These are phyloP conservation scores for Talpa occidentalis DNA, from an alignment of 2,113 vertebrate species.

Conservation along the genomic window DNA sequence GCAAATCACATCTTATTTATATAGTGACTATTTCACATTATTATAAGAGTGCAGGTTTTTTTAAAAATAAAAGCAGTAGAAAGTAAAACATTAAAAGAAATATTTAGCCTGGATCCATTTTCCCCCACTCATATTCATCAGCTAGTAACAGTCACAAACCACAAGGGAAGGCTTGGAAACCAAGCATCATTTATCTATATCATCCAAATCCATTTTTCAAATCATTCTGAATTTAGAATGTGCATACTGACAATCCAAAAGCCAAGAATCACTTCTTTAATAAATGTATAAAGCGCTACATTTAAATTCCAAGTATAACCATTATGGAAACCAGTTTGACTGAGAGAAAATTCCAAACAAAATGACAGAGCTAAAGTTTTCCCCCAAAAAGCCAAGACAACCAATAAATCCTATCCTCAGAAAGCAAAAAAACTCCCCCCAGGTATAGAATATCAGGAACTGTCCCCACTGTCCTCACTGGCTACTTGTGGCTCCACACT, in stretches of 20 bases:
- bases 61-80: not conserved
- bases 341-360: constrained; percentile 54
- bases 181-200: not conserved
- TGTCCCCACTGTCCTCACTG: not conserved
- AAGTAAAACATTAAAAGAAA: constrained; percentile 35
- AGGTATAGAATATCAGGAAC: not conserved
- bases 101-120: not conserved
- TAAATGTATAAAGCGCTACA: constrained; percentile 11
- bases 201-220: constrained; percentile 35
- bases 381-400: not conserved
- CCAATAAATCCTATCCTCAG: constrained; percentile 8
- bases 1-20: not conserved
- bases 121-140: not conserved
- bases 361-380: constrained; percentile 41
- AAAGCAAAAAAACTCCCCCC: not conserved
- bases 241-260: constrained; percentile 36
- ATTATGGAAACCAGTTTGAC: constrained; percentile 25
- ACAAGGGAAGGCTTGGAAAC: constrained; percentile 4
- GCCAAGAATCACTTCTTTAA: constrained; percentile 45
- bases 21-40: not conserved
- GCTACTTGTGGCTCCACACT: not conserved
- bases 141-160: not conserved
- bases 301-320: constrained; percentile 59
- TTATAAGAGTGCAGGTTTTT: not conserved
- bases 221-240: constrained; percentile 53